Evolutionary conservation across 2,797 vertebrate genomes (phyloP), one percentile per base, ranked within the genome.

Genomic region (Nyctibius grandis): DNA sequence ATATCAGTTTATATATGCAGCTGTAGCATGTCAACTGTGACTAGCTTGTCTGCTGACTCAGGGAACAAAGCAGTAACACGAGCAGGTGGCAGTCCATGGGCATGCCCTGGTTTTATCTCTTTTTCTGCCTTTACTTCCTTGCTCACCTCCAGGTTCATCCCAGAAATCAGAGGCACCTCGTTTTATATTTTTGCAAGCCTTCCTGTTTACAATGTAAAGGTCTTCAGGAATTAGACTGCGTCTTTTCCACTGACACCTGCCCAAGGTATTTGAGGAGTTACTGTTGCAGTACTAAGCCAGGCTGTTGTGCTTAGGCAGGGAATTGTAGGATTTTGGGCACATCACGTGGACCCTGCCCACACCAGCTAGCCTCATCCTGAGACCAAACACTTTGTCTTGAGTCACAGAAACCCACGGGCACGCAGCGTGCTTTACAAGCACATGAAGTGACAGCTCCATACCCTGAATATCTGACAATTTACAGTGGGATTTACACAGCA

Each of bases 331-430:
- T 63, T 36, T 63, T 14, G 47, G 47, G 9, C 14, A 22, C 15
- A 38, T 3, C 1, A 0, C 21, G 6, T 9, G 25, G 53, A 25
- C 38, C 25, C 26, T 64, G 16, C 17, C 9, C 60, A 33, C 47
- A 9, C 29, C 2, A 1, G 15, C 16, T 38, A 72, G n/a, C 25
- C 33, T 45, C 29, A 45, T 36, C 21, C 40, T 50, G 42, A 75
- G 31, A 68, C 31, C 34, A 74, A 40, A 53, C 15, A 9, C 1
- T 25, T 88, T 28, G 25, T 28, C 23, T 34, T 47, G 36, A 76
- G 36, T 59, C 59, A 21, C n/a, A 86, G 31, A 38, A 77, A 60
- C 9, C 36, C 7, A 4, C 14, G n/a, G n/a, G 20, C 31, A 44
- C 6, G n/a, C 20, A 48, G 44, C 2, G 1, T 67, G 31, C 40